Percentiles rank a stretch among this genome's conserved stretches.
Evolutionary conservation across 2,113 vertebrate genomes (phyloP).

Genomic region (Rynchops niger): DNA sequence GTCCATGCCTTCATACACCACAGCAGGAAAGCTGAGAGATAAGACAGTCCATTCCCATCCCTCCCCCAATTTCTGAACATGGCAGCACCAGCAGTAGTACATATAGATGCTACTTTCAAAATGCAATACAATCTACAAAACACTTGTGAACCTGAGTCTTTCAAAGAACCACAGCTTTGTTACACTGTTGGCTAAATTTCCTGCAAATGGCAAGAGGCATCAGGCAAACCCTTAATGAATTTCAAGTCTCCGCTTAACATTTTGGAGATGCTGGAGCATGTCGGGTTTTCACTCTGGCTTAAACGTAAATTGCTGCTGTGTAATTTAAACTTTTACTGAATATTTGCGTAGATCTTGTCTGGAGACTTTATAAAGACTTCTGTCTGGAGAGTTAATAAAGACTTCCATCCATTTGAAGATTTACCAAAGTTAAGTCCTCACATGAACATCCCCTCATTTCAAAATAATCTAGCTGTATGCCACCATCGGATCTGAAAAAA

Average conservation of each 20-base stretch:
- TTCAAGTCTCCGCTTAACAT: not conserved
- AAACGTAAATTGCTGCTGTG: not conserved
- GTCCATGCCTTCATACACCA: too few relatives aligned
- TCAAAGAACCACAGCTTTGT: not conserved
- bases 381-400: not conserved
- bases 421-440: not conserved
- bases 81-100: not conserved
- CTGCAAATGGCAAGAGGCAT: not conserved
- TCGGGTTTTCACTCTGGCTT: not conserved
- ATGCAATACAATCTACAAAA: not conserved
- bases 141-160: not conserved
- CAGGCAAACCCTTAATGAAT: not conserved
- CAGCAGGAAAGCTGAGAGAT: not conserved
- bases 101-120: not conserved
- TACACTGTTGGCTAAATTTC: not conserved
- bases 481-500: not conserved
- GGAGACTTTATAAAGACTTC: not conserved
- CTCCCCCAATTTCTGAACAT: not conserved
- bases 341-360: not conserved
- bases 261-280: not conserved
- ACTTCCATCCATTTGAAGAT: not conserved
- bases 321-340: not conserved
- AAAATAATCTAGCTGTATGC: not conserved
- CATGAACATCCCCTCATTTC: not conserved
- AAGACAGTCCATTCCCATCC: not conserved